Percentiles rank a stretch among this genome's conserved stretches.
Evolutionary conservation across 2,113 vertebrate genomes (phyloP).

Genomic region (Panthera uncia): DNA sequence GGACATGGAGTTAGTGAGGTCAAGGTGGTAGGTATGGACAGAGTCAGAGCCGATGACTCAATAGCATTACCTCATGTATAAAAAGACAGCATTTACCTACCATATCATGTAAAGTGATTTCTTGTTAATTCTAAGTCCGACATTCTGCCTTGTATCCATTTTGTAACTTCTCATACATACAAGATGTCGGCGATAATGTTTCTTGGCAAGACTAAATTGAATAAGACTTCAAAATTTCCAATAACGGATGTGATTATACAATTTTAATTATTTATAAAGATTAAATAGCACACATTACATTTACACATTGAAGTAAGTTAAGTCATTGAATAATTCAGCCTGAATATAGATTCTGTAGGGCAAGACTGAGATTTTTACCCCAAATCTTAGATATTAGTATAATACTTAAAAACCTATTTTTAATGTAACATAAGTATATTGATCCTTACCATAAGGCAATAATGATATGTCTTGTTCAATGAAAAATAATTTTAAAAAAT

Average conservation of each 20-base stretch:
- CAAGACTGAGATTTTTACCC: background rate
- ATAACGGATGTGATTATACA: background rate
- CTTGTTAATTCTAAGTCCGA: background rate
- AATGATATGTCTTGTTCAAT: background rate
- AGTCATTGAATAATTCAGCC: background rate
- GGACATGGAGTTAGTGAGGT: background rate
- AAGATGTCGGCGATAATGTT: background rate
- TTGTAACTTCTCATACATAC: background rate
- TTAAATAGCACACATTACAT: background rate
- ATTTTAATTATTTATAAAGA: background rate
- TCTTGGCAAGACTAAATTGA: background rate
- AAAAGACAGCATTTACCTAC: background rate
- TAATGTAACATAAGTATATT: background rate
- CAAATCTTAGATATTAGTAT: background rate
- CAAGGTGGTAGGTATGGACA: background rate
- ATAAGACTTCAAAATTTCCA: background rate
- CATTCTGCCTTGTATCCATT: no score
- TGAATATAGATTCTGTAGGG: background rate
- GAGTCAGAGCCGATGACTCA: background rate
- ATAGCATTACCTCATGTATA: background rate
- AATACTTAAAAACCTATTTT: background rate
- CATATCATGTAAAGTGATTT: background rate
- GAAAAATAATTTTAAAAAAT: background rate
- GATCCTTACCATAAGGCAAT: background rate
- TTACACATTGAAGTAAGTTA: background rate